These are phyloP conservation scores for Siderastrea radians DNA, from an alignment of 92 coral and sea anemone genomes.

Conservation along the genomic window DNA sequence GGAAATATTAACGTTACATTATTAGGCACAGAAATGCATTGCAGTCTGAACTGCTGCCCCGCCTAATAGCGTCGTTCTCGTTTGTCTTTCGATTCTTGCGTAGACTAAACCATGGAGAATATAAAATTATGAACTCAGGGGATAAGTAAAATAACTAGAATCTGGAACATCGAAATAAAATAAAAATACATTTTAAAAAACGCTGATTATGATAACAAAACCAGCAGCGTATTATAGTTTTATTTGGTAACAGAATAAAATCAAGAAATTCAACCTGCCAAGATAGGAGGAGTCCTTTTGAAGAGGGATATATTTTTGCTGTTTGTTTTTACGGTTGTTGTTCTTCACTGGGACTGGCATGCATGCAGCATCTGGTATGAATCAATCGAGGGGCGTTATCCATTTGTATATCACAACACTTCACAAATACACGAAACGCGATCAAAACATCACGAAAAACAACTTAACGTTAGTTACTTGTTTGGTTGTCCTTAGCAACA, in stretches of 20 bases:
- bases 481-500: conserved; percentile 7
- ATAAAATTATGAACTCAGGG: neutral
- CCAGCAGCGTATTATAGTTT: no score
- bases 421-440: neutral
- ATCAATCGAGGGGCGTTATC: neutral
- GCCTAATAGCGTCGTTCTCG: no score
- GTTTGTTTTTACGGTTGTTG: neutral
- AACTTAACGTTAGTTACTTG: neutral
- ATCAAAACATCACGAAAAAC: neutral
- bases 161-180: no score
- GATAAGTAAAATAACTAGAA: no score
- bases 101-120: neutral
- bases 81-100: no score
- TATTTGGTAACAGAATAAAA: neutral
- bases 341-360: neutral
- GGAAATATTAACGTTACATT: no score
- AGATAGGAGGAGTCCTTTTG: no score
- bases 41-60: no score
- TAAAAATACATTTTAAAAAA: no score
- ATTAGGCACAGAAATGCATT: no score
- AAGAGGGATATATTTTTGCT: neutral
- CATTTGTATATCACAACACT: neutral
- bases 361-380: no score
- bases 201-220: no score
- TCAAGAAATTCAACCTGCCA: neutral